Evolutionary conservation across 1,140 invertebrate species (phyloP).

Genomic region (Triops cancriformis): DNA sequence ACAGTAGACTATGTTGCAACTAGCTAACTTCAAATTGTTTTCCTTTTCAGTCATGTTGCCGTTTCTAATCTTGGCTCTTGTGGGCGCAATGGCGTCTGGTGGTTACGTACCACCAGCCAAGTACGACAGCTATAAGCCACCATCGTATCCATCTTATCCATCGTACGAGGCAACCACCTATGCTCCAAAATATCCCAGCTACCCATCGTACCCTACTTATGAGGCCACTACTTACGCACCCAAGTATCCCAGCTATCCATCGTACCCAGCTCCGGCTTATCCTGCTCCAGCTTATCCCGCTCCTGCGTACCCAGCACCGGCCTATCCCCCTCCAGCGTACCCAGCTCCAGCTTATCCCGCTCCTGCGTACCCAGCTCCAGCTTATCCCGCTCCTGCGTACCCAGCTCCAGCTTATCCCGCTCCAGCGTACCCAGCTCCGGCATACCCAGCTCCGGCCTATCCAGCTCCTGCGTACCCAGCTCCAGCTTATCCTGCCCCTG

Average conservation of each 20-base stretch:
- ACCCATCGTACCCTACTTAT: too few relatives aligned
- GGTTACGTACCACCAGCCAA: not conserved
- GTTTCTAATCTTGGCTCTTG: not conserved
- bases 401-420: not conserved
- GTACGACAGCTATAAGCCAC: too few relatives aligned
- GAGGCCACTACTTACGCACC: not conserved
- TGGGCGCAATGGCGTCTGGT: not conserved
- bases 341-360: not conserved
- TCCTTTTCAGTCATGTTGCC: not conserved
- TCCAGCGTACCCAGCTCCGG: not conserved
- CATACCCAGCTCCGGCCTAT: not conserved
- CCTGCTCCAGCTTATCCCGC: not conserved
- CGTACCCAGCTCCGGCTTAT: not conserved
- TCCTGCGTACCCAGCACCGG: not conserved
- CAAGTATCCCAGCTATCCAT: not conserved
- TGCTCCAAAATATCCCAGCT: not conserved
- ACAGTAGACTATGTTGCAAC: not conserved
- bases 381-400: not conserved
- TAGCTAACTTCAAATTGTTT: not conserved
- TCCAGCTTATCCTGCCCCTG: not conserved
- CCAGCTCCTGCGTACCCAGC: not conserved
- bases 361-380: not conserved
- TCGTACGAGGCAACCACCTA: not conserved
- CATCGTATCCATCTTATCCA: not conserved
- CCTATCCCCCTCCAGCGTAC: not conserved